Conservation (phyloP, 2,113 vertebrate genomes). For the Vimba vimba region DNA sequence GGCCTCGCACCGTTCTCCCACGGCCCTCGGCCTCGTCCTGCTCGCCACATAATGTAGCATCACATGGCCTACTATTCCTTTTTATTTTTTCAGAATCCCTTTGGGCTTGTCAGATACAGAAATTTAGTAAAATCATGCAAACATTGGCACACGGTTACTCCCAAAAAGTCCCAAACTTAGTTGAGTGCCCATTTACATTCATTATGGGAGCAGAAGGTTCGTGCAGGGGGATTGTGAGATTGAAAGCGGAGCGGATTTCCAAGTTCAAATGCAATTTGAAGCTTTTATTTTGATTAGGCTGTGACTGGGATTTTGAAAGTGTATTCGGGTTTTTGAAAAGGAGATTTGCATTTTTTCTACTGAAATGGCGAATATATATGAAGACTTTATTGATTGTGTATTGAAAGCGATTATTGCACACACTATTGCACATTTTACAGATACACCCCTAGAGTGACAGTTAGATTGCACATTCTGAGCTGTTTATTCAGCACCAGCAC, state of each 20-base stretch:
- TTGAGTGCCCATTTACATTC: background rate
- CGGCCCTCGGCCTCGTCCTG: no score
- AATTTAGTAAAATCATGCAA: background rate
- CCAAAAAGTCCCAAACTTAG: no score
- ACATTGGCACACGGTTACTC: background rate
- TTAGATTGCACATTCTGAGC: background rate
- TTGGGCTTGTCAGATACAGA: background rate
- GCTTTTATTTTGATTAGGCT: background rate
- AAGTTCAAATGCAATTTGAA: background rate
- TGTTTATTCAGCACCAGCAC: background rate
- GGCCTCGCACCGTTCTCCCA: no score
- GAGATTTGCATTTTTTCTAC: background rate
- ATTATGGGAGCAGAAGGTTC: background rate
- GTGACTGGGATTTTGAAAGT: background rate
- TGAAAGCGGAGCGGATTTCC: background rate
- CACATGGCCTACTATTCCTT: background rate
- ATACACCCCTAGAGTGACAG: background rate
- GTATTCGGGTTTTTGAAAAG: background rate
- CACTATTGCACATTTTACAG: background rate
- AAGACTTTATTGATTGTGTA: background rate
- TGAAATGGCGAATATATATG: background rate
- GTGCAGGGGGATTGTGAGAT: background rate
- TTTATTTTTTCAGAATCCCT: constrained; percentile 19
- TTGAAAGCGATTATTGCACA: background rate
- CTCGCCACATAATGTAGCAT: no score